Evolutionary conservation across 2,888 invertebrate genomes (phyloP), one percentile per base, ranked within the genome.

Genomic region (Oligia fasciuncula): DNA sequence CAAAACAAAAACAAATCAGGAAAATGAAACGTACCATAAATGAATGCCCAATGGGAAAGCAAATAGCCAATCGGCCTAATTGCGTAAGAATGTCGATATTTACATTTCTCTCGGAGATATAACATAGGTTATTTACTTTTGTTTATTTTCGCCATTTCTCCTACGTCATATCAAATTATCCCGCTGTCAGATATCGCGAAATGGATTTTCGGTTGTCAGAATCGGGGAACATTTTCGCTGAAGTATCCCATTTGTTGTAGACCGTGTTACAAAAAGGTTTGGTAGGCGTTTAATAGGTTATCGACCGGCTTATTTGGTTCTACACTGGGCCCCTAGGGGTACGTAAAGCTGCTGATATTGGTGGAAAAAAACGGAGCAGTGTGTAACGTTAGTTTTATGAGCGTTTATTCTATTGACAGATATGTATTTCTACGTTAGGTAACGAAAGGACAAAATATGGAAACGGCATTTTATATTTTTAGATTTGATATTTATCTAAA

Each of bases 121-220:
- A 86, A 73, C 68, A 62, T 79, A 73, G 65, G 73, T 62, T 84
- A 77, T 85, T 85, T 80, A 77, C 70, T 83, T 81, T 80, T 87
- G 83, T 90, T 88, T 89, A 77, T 90, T 89, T 85, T 85, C 69
- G 79, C 77, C 85, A 77, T 88, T 92, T 89, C 84, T 85, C 84
- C 81, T 77, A 78, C 87, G 91, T 93, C 92, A 89, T 88, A 90
- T 90, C 92, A 90, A 90, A 92, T 93, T 94, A 94, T 93, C 91
- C 93, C 90, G 71, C 87, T 92, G 94, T 94, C 94, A 92, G 90
- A 87, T 88, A 88, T 89, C 90, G 86, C 87, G 90, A 93, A 93
- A 92, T 92, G 92, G 92, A 92, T 93, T 93, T 93, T 91, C 89
- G 89, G 91, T 81, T 92, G 93, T 93, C 92, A 90, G 88, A 87